Percentiles rank a stretch among this genome's conserved stretches.
Evolutionary conservation across 2,888 invertebrate genomes (phyloP).

Genomic region (Nomada ruficornis): DNA sequence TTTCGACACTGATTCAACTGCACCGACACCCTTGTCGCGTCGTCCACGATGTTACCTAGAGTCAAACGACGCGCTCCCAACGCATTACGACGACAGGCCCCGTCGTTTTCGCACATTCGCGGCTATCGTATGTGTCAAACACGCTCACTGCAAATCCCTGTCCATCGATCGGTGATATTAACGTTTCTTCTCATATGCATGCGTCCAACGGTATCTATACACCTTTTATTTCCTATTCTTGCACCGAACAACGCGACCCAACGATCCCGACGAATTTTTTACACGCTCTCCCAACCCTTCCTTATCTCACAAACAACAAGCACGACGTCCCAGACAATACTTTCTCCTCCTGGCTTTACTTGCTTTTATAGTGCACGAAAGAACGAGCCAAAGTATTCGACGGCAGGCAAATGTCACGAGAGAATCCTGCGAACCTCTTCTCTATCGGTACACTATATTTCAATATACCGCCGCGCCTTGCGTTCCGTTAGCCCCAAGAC

Average conservation of each 20-base stretch:
- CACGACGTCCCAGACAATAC: not conserved
- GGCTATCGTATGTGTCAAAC: slow-evolving; percentile 27
- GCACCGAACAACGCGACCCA: not conserved
- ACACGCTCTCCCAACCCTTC: not conserved
- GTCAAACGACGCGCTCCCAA: slow-evolving; percentile 66
- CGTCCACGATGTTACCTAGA: slow-evolving; percentile 31
- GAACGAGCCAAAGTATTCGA: not conserved
- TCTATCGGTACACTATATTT: not conserved
- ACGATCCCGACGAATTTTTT: not conserved
- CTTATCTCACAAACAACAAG: not conserved
- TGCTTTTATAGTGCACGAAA: not conserved
- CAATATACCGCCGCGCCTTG: no score
- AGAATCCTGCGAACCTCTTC: slow-evolving; percentile 5
- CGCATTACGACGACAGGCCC: slow-evolving; percentile 66
- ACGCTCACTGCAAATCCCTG: slow-evolving; percentile 37
- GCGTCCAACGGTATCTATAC: slow-evolving; percentile 11
- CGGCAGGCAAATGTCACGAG: not conserved
- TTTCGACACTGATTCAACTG: slow-evolving; percentile 51
- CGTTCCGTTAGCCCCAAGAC: not conserved
- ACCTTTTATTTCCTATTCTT: not conserved
- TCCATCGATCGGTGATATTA: slow-evolving; percentile 45
- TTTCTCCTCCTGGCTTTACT: not conserved
- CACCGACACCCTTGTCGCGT: slow-evolving; percentile 49
- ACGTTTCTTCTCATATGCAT: slow-evolving; percentile 31
- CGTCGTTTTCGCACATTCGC: slow-evolving; percentile 48